Percentiles rank a stretch among this genome's conserved stretches.
phyloP scores from a whole-genome alignment of 2,888 invertebrate species.

The Pristionchus mayeri region DNA sequence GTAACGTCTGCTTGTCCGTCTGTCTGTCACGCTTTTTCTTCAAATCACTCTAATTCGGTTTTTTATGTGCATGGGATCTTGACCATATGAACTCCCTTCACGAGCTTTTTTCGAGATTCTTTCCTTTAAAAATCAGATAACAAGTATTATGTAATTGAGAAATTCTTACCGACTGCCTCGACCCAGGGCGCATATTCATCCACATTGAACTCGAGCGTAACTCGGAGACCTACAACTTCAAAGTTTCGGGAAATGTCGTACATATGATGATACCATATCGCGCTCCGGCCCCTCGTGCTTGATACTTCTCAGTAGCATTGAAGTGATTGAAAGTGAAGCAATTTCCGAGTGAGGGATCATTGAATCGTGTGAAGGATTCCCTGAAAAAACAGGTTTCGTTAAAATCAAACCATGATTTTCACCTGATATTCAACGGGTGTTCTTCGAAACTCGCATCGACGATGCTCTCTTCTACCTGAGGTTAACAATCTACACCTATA shows the following conservation, averaged over 20 bases:
- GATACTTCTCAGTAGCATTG: background rate
- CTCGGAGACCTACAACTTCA: background rate
- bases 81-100: no score
- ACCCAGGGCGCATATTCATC: slow-evolving; percentile 30
- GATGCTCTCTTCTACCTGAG: background rate
- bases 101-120: no score
- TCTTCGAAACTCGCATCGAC: background rate
- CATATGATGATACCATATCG: background rate
- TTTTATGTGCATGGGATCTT: no score
- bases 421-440: background rate
- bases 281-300: background rate
- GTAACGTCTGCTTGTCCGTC: no score
- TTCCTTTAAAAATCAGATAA: no score
- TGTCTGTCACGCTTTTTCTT: no score
- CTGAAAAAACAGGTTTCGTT: background rate
- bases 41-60: no score
- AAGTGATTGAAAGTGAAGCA: slow-evolving; percentile 44
- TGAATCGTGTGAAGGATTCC: background rate
- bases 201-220: background rate
- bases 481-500: no score
- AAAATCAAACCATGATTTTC: background rate
- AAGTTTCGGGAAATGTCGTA: background rate
- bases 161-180: background rate
- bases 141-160: no score
- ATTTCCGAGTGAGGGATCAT: slow-evolving; percentile 44